Conservation (phyloP, 2,888 invertebrate genomes). For the Cyclophora albipunctata region DNA sequence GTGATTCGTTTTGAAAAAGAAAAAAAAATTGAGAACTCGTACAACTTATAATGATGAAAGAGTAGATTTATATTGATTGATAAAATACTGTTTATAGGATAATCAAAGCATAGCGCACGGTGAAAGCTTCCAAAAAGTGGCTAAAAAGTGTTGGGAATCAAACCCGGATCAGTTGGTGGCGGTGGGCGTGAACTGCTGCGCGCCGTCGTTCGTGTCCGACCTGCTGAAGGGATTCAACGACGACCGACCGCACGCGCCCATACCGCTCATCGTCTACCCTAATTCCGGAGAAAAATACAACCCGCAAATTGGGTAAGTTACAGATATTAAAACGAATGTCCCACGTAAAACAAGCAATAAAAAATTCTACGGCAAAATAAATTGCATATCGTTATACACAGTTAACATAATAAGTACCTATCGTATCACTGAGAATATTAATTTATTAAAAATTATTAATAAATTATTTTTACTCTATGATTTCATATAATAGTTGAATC, state of each 20-base stretch:
- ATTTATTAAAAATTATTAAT: too few species aligned
- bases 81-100: constrained; percentile 39
- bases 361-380: too few species aligned
- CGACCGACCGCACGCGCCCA: constrained; percentile 63
- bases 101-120: constrained; percentile 83
- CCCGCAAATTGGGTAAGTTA: constrained; percentile 78
- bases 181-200: constrained; percentile 92
- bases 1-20: background rate
- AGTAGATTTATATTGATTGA: background rate
- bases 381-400: too few species aligned
- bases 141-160: constrained; percentile 81
- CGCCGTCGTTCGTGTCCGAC: constrained; percentile 58
- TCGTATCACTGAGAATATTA: too few species aligned
- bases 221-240: constrained; percentile 66
- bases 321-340: constrained; percentile 15
- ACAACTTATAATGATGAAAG: background rate
- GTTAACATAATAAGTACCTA: too few species aligned
- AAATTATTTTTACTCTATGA: too few species aligned
- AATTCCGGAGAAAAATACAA: constrained; percentile 92
- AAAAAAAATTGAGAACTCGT: background rate
- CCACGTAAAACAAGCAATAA: too few species aligned
- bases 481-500: too few species aligned
- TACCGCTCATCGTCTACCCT: constrained; percentile 92
- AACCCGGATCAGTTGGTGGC: constrained; percentile 84
- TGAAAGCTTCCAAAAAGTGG: constrained; percentile 84